A percentile compares a stretch with the other conserved stretches of the same genome.
phyloP scores from a whole-genome alignment of 2,888 invertebrate species.

The Agrotis exclamationis region DNA sequence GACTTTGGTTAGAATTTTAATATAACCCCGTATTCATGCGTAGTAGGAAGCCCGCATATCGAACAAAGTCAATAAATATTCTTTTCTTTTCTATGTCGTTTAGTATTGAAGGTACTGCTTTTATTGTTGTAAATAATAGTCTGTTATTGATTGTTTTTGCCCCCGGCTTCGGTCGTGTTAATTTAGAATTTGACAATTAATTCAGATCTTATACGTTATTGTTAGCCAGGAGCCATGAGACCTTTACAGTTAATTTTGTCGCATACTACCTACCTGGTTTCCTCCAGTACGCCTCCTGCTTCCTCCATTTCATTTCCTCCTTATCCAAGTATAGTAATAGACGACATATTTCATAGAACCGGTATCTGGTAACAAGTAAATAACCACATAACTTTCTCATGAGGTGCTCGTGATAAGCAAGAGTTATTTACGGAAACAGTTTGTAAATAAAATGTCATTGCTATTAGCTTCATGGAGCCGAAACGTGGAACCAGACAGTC shows the following conservation, averaged over 20 bases:
- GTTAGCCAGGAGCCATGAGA: too few species aligned
- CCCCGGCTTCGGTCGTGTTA: too few species aligned
- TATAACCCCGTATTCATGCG: neutral
- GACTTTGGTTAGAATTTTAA: too few species aligned
- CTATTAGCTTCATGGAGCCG: too few species aligned
- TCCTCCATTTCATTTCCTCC: slow-evolving; percentile 17
- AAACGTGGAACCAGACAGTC: too few species aligned
- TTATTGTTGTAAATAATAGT: slow-evolving; percentile 5
- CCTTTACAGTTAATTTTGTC: too few species aligned
- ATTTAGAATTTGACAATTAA: too few species aligned
- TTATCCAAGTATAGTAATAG: neutral
- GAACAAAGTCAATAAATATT: slow-evolving; percentile 4
- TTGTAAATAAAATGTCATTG: slow-evolving; percentile 1
- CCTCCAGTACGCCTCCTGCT: neutral
- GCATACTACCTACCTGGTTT: too few species aligned
- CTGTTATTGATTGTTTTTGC: too few species aligned
- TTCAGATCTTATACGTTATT: too few species aligned
- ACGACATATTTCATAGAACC: slow-evolving; percentile 23
- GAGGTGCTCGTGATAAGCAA: slow-evolving; percentile 10
- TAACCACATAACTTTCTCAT: slow-evolving; percentile 39
- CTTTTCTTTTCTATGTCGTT: neutral
- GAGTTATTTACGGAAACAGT: slow-evolving; percentile 13
- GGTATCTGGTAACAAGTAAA: slow-evolving; percentile 1
- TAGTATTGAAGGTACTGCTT: neutral
- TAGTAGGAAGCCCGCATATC: slow-evolving; percentile 30